phyloP scores from a whole-genome alignment of 1,140 invertebrate species.

The Eriosoma lanigerum region DNA sequence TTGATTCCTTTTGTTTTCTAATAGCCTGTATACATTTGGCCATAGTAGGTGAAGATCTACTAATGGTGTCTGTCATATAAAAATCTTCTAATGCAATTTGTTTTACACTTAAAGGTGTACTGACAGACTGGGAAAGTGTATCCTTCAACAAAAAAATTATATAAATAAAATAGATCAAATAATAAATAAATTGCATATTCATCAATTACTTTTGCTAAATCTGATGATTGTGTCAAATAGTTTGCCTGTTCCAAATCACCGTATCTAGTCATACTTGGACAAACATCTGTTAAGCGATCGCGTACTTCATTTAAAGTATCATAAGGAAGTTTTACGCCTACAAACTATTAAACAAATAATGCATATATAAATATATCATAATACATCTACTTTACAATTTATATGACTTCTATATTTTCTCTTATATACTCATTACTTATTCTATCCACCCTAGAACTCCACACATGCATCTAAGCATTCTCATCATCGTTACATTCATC shows the following conservation, averaged over 20 bases:
- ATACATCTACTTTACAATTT: too few species aligned
- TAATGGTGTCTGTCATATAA: conserved; percentile 97
- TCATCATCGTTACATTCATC: too few species aligned
- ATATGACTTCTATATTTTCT: too few species aligned
- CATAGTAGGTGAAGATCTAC: conserved; percentile 96
- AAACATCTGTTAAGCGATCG: conserved; percentile 76
- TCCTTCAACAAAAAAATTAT: conserved; percentile 61
- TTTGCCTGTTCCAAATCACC: conserved; percentile 81
- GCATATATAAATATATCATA: too few species aligned
- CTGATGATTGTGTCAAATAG: conserved; percentile 75
- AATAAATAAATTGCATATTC: neutral
- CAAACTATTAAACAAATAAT: conserved; percentile 64
- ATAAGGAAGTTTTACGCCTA: conserved; percentile 82
- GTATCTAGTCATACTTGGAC: conserved; percentile 85
- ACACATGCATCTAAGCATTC: too few species aligned
- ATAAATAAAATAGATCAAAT: neutral
- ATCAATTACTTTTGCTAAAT: conserved; percentile 65
- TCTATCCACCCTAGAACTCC: too few species aligned
- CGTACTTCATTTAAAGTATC: conserved; percentile 86
- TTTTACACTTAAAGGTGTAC: conserved; percentile 73
- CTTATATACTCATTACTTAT: too few species aligned
- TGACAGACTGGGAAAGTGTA: conserved; percentile 62
- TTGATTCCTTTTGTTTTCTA: conserved; percentile 70
- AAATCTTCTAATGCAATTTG: conserved; percentile 87
- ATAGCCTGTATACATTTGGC: conserved; percentile 95